phyloP scores from a whole-genome alignment of 2,797 vertebrate genomes.

The Pelobates cultripes region DNA sequence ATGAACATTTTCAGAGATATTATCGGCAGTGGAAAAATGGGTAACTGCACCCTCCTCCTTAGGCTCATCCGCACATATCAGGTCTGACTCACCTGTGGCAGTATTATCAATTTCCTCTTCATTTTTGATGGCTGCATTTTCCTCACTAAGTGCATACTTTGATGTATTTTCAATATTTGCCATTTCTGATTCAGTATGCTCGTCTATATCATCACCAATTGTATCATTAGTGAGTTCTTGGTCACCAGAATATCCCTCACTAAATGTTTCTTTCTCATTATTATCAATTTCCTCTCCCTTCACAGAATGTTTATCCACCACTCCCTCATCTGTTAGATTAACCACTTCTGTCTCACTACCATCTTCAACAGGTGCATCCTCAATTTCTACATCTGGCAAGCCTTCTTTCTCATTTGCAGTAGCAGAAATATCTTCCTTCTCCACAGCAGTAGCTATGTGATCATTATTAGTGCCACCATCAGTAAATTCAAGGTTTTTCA shows the following conservation, averaged over 20 bases:
- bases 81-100: neutral
- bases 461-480: neutral
- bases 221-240: neutral
- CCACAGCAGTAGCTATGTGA: fast-evolving
- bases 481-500: neutral
- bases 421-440: slow-evolving; percentile 2
- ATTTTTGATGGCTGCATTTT: neutral
- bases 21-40: neutral
- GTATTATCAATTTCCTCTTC: neutral
- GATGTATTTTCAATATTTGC: neutral
- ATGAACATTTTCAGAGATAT: neutral
- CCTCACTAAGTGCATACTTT: neutral
- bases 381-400: neutral
- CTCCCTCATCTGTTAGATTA: neutral
- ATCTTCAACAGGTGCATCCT: neutral
- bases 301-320: neutral
- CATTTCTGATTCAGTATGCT: neutral
- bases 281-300: neutral
- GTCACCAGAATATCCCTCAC: neutral
- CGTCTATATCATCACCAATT: neutral
- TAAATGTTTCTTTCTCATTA: neutral
- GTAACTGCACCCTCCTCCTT: neutral
- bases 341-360: neutral
- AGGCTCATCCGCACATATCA: neutral
- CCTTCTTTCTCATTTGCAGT: neutral